Base-by-base conservation (phyloP, 53 echinoderm and acorn worm species). In the Stichopus horrens region DNA sequence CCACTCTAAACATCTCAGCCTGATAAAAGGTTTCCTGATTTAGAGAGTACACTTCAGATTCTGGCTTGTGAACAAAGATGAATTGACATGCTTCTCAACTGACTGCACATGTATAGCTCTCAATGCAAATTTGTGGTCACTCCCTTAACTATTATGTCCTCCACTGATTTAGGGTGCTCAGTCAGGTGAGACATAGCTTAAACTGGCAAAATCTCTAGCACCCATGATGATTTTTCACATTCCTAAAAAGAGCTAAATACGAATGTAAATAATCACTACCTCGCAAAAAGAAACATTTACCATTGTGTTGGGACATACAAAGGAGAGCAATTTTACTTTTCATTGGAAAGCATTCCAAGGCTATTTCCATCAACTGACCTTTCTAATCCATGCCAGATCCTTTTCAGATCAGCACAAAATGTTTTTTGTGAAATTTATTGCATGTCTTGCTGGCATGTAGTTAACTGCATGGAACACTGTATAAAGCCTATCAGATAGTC, bases 21-120 rank as follows among this genome's bases (percentile, higher is more conserved):
- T 55, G 55, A 13, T 79, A 19, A 79, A 79, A 79, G 79, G 79
- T 79, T 79, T 79, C 79, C 79, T 56, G 51, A 79, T 53, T 79
- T 53, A 19, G 5, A 23, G 53, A 53, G 79, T 55, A 79, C 53
- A 79, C 55, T 79, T 13, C 54, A 79, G 55, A 79, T 51, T 55
- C 52, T 10, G 37, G 10, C 52, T 79, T 7, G 53, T 10, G 79
- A 79, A 79, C 52, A 55, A 54, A 55, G 55, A 51, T 55, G 52
- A 79, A 79, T 79, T 79, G 79, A 79, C 79, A 9, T 55, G 7
- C 52, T 55, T 79, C 54, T 79, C 18, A 55, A 63, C 16, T 63
- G 63, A 16, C 11, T 63, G 63, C 10, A 63, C 63, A 63, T 63
- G 63, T 63, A 63, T 13, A 63, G 63, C 63, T 63, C 63, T 63